Percentiles rank a stretch among this genome's conserved stretches.
Evolutionary conservation across 1,140 invertebrate species (phyloP).

Genomic region (Ganaspis sp.): DNA sequence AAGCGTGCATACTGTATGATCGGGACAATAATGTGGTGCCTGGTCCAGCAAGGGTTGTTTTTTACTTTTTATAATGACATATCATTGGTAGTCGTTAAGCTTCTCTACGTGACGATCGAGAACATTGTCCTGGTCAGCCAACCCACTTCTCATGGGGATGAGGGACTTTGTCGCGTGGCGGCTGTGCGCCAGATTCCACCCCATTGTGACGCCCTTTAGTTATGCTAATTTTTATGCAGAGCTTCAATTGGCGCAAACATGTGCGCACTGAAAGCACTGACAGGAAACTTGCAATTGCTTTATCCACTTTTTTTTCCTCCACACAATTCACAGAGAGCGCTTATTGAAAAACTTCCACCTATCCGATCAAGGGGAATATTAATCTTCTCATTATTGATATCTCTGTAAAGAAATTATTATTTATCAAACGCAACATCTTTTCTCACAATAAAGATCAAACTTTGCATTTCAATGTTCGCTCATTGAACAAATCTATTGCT

Average conservation of each 20-base stretch:
- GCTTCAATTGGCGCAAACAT: slow-evolving; percentile 13
- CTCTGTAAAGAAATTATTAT: no score
- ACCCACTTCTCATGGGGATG: slow-evolving; percentile 12
- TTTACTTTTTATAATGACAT: slow-evolving; percentile 21
- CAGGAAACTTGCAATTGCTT: slow-evolving; percentile 14
- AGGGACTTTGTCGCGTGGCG: neutral
- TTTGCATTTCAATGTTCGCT: no score
- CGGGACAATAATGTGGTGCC: neutral
- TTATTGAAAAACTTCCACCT: neutral
- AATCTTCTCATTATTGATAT: neutral
- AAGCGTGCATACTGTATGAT: neutral
- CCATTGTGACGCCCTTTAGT: slow-evolving; percentile 21
- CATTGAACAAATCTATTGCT: no score
- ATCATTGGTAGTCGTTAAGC: slow-evolving; percentile 13
- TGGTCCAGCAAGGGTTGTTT: neutral
- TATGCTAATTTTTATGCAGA: slow-evolving; percentile 17
- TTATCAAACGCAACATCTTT: no score
- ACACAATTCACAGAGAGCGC: neutral
- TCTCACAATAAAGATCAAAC: no score
- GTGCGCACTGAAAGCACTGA: neutral
- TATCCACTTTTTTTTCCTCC: neutral
- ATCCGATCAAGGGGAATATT: neutral
- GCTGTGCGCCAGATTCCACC: slow-evolving; percentile 18
- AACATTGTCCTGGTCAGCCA: slow-evolving; percentile 12
- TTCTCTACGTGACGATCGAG: neutral